phyloP scores from a whole-genome alignment of 2,888 invertebrate species.

The Aethes cnicana region DNA sequence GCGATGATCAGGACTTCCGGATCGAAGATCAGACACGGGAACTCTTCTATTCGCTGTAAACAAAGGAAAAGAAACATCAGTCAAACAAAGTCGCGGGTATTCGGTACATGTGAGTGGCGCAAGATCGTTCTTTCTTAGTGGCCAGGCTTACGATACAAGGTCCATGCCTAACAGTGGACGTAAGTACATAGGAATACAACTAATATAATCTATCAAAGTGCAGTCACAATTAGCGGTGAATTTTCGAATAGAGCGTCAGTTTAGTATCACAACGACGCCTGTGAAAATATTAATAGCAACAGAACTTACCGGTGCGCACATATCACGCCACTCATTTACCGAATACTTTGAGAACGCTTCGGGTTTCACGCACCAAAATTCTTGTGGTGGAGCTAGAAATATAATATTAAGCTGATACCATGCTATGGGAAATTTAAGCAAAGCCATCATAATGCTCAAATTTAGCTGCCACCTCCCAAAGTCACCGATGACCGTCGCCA shows the following conservation, averaged over 20 bases:
- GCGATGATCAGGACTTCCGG: constrained; percentile 56
- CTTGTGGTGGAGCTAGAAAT: constrained; percentile 83
- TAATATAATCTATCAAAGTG: too few relatives aligned
- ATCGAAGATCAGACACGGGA: constrained; percentile 71
- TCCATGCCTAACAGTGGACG: too few relatives aligned
- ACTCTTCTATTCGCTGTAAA: constrained; percentile 58
- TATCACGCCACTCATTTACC: constrained; percentile 69
- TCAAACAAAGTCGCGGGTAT: too few relatives aligned
- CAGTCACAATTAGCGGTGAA: too few relatives aligned
- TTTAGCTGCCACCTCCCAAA: constrained; percentile 83
- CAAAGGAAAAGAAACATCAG: constrained; percentile 12
- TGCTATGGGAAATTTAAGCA: constrained; percentile 82
- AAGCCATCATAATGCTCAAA: constrained; percentile 78
- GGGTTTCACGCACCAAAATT: constrained; percentile 82
- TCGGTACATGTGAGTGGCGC: too few relatives aligned
- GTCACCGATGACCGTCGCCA: constrained; percentile 73
- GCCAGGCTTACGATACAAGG: too few relatives aligned
- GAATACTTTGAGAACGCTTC: constrained; percentile 44
- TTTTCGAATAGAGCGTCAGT: too few relatives aligned
- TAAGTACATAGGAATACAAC: too few relatives aligned
- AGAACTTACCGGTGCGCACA: constrained; percentile 62
- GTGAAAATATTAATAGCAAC: too few relatives aligned
- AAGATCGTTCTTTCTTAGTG: too few relatives aligned
- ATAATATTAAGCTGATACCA: constrained; percentile 85
- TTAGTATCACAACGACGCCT: too few relatives aligned